A percentile compares a stretch with the other conserved stretches of the same genome.
These are phyloP conservation scores for Ptychadena robeensis DNA, from an alignment of 2,797 vertebrate genomes.

Conservation along the genomic window DNA sequence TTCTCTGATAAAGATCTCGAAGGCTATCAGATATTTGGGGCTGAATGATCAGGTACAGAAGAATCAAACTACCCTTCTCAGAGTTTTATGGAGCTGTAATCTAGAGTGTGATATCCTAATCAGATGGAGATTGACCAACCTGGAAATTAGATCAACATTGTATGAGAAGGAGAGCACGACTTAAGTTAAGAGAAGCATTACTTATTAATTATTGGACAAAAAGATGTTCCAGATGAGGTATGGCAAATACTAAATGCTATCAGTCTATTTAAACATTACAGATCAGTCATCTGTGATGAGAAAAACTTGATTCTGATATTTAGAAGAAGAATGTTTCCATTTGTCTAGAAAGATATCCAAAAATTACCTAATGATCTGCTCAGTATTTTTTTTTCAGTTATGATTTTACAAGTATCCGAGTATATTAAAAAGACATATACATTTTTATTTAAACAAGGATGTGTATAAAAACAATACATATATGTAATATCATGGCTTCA, in stretches of 20 bases:
- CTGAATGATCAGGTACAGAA: constrained; percentile 1
- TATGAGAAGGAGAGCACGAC: not conserved
- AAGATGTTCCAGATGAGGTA: not conserved
- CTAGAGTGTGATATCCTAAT: not conserved
- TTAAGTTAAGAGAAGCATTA: not conserved
- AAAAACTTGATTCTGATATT: too few relatives aligned
- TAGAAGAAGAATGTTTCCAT: too few relatives aligned
- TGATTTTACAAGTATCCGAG: not conserved
- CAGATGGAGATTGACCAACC: not conserved
- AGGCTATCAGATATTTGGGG: not conserved
- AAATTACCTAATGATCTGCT: too few relatives aligned
- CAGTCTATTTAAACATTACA: not conserved
- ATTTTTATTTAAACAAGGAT: not conserved
- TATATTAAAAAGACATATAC: not conserved
- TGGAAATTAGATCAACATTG: not conserved
- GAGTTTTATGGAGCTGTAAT: not conserved
- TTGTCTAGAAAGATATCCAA: too few relatives aligned
- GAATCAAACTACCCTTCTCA: not conserved
- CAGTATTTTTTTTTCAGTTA: too few relatives aligned
- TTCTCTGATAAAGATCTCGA: constrained; percentile 5
- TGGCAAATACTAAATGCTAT: not conserved
- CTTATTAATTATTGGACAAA: not conserved
- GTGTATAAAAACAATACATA: too few relatives aligned
- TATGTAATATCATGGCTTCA: too few relatives aligned
- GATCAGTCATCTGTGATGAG: too few relatives aligned